phyloP scores from a whole-genome alignment of 2,113 vertebrate species.

The Seriola quinqueradiata region DNA sequence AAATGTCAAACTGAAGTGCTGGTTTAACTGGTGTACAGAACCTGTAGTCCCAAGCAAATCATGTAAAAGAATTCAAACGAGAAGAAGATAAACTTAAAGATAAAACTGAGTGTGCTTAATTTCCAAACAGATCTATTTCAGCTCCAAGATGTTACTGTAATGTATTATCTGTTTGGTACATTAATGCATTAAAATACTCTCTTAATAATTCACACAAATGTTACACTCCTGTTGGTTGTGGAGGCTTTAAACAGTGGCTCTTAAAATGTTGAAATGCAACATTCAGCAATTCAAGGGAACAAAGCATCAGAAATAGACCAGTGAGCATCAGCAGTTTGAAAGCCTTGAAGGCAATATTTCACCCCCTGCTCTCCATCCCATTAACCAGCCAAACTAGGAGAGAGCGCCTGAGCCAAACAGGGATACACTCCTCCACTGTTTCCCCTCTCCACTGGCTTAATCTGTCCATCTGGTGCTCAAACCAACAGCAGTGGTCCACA shows the following conservation, averaged over 20 bases:
- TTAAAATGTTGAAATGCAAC: constrained; percentile 34
- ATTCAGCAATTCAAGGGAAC: constrained; percentile 38
- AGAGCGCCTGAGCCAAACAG: constrained; percentile 81
- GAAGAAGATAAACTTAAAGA: neutral
- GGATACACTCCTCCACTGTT: constrained; percentile 80
- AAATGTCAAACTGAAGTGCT: neutral
- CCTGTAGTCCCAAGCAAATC: neutral
- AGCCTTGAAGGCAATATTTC: constrained; percentile 61
- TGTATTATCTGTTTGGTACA: neutral
- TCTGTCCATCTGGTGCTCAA: constrained; percentile 82
- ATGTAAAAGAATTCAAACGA: neutral
- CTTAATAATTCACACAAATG: fast-evolving
- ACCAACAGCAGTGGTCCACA: constrained; percentile 68
- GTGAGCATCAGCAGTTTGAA: constrained; percentile 69
- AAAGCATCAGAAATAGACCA: constrained; percentile 67
- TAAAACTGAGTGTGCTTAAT: no score
- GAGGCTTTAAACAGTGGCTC: neutral
- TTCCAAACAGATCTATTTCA: no score
- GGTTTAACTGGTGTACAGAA: neutral
- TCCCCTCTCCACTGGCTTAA: constrained; percentile 70
- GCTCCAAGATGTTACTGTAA: neutral
- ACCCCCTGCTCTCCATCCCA: constrained; percentile 77
- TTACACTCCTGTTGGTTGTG: neutral
- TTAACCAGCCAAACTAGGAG: constrained; percentile 79
- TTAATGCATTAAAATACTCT: neutral